Percentiles rank a stretch among this genome's conserved stretches.
Conservation (phyloP, 2,113 vertebrate species). For the Pagrus major region DNA sequence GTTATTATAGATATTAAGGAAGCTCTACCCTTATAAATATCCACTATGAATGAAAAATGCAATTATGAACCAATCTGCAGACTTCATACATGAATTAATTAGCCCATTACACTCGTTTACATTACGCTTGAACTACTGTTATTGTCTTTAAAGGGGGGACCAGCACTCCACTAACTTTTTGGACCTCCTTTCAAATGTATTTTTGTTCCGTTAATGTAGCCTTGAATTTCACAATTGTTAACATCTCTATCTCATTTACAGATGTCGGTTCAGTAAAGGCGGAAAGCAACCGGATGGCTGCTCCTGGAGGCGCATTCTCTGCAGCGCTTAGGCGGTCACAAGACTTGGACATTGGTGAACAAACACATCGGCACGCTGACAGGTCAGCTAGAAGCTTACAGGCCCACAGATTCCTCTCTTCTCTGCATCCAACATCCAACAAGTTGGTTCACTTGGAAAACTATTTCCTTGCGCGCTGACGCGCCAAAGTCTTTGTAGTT, state of each 20-base stretch:
- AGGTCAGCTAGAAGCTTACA: constrained; percentile 70
- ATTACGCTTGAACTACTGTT: background rate
- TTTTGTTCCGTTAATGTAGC: background rate
- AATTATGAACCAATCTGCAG: background rate
- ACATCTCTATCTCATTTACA: background rate
- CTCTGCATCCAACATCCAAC: constrained; percentile 65
- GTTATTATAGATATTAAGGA: background rate
- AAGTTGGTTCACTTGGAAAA: constrained; percentile 63
- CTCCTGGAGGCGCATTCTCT: constrained; percentile 68
- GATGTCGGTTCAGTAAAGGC: background rate
- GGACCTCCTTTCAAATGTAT: background rate
- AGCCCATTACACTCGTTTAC: background rate
- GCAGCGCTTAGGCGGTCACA: constrained; percentile 79
- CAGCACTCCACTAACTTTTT: background rate
- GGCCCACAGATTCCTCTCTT: constrained; percentile 52
- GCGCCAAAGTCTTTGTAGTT: background rate
- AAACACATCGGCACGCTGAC: constrained; percentile 73
- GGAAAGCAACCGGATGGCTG: constrained; percentile 47
- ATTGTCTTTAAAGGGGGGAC: background rate
- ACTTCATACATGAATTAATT: background rate
- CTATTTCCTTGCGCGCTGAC: constrained; percentile 26
- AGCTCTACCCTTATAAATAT: background rate
- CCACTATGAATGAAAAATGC: background rate
- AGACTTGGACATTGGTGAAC: constrained; percentile 75
- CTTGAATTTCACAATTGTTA: background rate